Evolutionary conservation across 1,140 invertebrate genomes (phyloP), one percentile per base, ranked within the genome.

Genomic region (Camponotus floridanus): DNA sequence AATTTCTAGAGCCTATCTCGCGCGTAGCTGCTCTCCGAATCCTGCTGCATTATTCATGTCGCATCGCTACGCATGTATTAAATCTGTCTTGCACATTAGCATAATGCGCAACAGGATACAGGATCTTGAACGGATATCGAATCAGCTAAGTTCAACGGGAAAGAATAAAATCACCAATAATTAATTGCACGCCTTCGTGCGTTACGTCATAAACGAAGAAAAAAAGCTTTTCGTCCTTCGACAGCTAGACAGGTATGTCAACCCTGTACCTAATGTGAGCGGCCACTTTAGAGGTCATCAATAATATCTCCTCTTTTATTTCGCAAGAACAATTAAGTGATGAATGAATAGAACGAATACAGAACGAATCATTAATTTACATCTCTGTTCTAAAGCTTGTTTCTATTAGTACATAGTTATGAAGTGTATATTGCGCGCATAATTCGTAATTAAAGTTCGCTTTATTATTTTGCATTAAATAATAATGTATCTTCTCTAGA

Each of bases 1-100:
- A 64, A 59, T 83, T 68, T 83, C 68, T 73, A 73, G 39, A 7
- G 55, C 67, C 9, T 26, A 81, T 73, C 26, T 26, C 64, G 39
- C 55, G 55, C 71, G 57, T 65, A 48, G 36, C 31, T 71, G 18
- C 13, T 67, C 21, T n/a, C 18, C 42, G 36, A n/a, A 79, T 79
- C 39, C 57, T 86, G 76, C 42, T 86, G 15, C 65, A 86, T 86
- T 86, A 86, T 86, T 86, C 85, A 86, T 81, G 15, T 33, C 26
- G 21, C 57, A 55, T 2, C 48, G 64, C 26, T 48, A 64, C 51
- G 51, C 76, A 45, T 70, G 48, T 86, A 81, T 86, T 67, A 70
- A 80, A 78, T 86, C 76, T 70, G 64, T 80, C 62, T 86, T 21
- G 39, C 26, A 68, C n/a, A 73, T 83, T 83, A 61, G 79, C 79